Evolutionary conservation across 2,888 invertebrate species (phyloP), one percentile per base, ranked within the genome.

Genomic region (Ptychoptera albimana): DNA sequence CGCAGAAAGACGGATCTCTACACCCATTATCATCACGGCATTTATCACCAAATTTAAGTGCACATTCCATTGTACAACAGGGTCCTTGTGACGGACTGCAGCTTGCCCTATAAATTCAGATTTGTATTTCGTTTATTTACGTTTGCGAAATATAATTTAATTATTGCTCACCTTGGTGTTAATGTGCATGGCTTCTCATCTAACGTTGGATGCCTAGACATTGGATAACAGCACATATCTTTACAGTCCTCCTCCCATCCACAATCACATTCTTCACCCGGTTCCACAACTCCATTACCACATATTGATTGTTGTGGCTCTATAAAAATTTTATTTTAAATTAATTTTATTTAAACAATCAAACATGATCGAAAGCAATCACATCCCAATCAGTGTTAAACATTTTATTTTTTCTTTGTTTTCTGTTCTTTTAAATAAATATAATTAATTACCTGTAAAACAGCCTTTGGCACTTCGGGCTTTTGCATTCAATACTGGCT

Each of bases 191-290:
- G 91, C 43, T 79, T 79, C 64, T 89, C 86, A 49, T 77, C 77
- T 9, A 71, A 57, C 42, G 82, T 79, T 6, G 86, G 81, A 53
- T 85, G 78, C 35, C 82, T 76, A 39, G 84, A 75, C 71, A 91
- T 89, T 32, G 93, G 92, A 54, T 82, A 84, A 63, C 97, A 98
- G 63, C 97, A 97, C 39, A 77, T 75, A 63, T 92, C 93, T 45
- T 82, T 78, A 64, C 97, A 97, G 61, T 96, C 94, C 56, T 92
- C 88, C 56, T 89, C 89, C 91, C 91, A 94, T 45, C 98, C 98
- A 64, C 97, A 98, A 68, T 98, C 98, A 64, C 98, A 98, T 64
- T 97, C 85, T 68, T 98, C 98, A 13, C 87, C 93, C 39, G 82
- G 82, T 62, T 98, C 98, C 39, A 92, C 92, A 30, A 98, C 93